phyloP scores from a whole-genome alignment of 35 echinoderm and acorn worm genomes.

The Ophiothrix spiculata region DNA sequence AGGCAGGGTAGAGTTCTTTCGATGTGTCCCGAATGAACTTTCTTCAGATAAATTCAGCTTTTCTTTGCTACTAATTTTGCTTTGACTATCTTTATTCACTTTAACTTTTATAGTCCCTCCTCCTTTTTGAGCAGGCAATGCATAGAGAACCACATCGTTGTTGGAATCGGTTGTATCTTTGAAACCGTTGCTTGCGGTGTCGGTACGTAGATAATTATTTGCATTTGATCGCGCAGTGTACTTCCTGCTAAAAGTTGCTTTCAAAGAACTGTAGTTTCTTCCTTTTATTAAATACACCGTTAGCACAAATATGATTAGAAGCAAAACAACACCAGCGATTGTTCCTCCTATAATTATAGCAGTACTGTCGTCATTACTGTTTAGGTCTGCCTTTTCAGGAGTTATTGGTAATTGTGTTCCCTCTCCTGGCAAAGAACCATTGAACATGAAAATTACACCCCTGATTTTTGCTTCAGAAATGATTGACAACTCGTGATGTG shows the following conservation, averaged over 20 bases:
- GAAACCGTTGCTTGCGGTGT: background rate
- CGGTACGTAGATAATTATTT: background rate
- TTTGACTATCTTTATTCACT: background rate
- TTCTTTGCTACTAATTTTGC: background rate
- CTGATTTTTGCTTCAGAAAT: background rate
- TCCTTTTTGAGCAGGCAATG: background rate
- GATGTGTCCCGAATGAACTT: background rate
- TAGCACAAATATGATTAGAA: background rate
- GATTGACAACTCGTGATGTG: background rate
- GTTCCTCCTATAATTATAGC: background rate
- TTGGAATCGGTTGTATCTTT: background rate
- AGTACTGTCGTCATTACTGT: background rate
- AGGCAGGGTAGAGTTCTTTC: background rate
- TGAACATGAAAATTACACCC: background rate
- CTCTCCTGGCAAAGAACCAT: too few relatives aligned
- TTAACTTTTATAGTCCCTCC: background rate
- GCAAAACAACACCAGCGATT: background rate
- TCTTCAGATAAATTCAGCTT: background rate
- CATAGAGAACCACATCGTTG: background rate
- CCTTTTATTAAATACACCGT: background rate
- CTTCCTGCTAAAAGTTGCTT: background rate
- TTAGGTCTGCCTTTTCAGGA: background rate
- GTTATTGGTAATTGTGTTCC: background rate
- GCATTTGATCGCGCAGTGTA: too few relatives aligned
- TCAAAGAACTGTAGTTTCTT: background rate